Base-by-base conservation (phyloP, 2,113 vertebrate species). In the Loxodonta africana region DNA sequence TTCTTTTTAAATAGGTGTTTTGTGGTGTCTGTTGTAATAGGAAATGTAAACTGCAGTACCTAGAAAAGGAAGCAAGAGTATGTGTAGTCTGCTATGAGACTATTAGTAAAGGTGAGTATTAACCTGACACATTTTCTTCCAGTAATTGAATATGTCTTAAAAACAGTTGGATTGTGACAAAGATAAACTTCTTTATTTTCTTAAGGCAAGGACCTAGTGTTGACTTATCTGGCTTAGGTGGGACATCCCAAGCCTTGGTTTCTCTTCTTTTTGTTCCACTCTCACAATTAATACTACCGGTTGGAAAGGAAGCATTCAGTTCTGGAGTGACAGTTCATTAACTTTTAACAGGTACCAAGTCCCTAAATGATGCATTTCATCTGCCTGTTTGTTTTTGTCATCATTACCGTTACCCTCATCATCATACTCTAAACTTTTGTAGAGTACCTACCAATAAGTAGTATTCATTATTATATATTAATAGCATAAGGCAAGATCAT, bases 1-100 rank as follows among this genome's bases (percentile, higher is more conserved):
- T 21, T 0, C 84, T 77, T 97, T 87, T 96, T 71, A 74, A 12
- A 20, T 98, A 99, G 99, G 99, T 99, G 10, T 99, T 99, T 98
- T 99, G 99, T 97, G 99, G 99, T 14, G 97, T 97, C 82, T 99
- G 99, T 98, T 99, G 99, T 98, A 99, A 99, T 98, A 99, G 99
- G 87, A 99, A 99, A 97, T 99, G 99, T 98, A 99, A 99, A 96
- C 98, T 99, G 8, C 99, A 99, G 15, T 99, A 99, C 97, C 96
- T 99, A 98, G 99, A 99, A 73, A 99, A 99, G 96, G 99, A 99
- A 98, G 99, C 99, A 91, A 99, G 99, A 93, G 99, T 99, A 69
- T 99, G 99, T 95, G 98, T 99, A 96, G 76, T 99, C 98, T 99
- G 99, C 98, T 99, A 99, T 51, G 98, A 99, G 44, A 97, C 98